Conservation (phyloP, 2,888 invertebrate species). For the Caenorhabditis angaria region DNA sequence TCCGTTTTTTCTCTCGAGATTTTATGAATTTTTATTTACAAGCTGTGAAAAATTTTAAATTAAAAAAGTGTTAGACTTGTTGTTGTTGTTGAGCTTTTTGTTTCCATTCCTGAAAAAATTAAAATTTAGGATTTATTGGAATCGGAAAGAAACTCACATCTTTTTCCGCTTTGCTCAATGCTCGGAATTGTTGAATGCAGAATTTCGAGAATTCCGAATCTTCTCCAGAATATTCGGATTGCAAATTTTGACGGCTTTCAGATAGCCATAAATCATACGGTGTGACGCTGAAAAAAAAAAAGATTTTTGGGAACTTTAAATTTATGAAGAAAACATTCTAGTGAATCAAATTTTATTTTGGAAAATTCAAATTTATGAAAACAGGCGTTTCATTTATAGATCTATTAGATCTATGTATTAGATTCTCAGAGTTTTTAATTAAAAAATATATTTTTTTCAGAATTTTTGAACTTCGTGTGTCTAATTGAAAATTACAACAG, state of each 20-base stretch:
- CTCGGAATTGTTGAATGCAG: conserved; percentile 48
- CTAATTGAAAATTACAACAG: no score
- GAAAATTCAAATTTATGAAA: not conserved
- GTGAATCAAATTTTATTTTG: not conserved
- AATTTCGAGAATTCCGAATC: conserved; percentile 47
- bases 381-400: not conserved
- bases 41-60: not conserved
- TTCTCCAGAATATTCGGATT: conserved; percentile 22
- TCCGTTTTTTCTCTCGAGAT: no score
- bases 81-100: not conserved
- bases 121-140: conserved; percentile 2
- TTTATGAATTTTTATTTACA: conserved; percentile 1
- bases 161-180: conserved; percentile 42
- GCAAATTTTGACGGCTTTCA: conserved; percentile 16
- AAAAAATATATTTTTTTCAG: no score
- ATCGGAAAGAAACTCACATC: conserved; percentile 10
- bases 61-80: not conserved
- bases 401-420: no score
- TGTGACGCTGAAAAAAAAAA: conserved; percentile 28
- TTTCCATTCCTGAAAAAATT: not conserved
- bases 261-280: conserved; percentile 49
- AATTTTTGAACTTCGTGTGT: no score
- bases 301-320: not conserved
- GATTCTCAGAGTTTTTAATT: no score
- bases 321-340: no score